Conservation (phyloP, 2,888 invertebrate species). For the Parelbella ahira region DNA sequence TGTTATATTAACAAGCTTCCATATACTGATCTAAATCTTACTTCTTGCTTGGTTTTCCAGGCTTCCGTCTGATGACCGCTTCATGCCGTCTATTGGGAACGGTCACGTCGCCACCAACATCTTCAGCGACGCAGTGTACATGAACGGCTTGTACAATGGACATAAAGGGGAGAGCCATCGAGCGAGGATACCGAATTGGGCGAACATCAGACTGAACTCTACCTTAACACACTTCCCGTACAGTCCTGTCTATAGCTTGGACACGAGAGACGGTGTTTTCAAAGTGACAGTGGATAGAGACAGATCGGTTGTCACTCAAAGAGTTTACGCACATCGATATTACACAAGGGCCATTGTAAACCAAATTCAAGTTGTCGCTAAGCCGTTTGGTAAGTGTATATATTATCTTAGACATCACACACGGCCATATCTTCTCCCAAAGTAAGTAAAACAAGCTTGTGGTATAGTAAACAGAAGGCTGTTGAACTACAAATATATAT, state of each 20-base stretch:
- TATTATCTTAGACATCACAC: too few species aligned
- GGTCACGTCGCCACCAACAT: slow-evolving; percentile 81
- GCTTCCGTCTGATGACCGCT: slow-evolving; percentile 74
- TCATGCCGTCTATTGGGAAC: slow-evolving; percentile 82
- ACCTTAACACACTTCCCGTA: slow-evolving; percentile 58
- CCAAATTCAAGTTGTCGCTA: slow-evolving; percentile 69
- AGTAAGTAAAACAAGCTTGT: too few species aligned
- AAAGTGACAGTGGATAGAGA: slow-evolving; percentile 70
- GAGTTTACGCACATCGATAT: slow-evolving; percentile 69
- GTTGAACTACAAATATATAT: too few species aligned
- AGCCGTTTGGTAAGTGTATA: slow-evolving; percentile 60
- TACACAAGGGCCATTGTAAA: slow-evolving; percentile 74
- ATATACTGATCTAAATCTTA: too few species aligned
- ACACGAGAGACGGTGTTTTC: slow-evolving; percentile 69
- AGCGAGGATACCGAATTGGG: slow-evolving; percentile 82
- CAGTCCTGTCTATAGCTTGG: slow-evolving; percentile 65
- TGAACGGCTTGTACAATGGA: slow-evolving; percentile 82
- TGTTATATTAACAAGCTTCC: too few species aligned
- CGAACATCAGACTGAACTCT: slow-evolving; percentile 74
- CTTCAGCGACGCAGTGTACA: slow-evolving; percentile 80
- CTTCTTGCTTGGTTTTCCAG: too few species aligned
- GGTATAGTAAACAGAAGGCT: too few species aligned
- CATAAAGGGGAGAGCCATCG: slow-evolving; percentile 76
- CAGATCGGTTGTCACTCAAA: slow-evolving; percentile 67
- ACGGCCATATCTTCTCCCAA: too few species aligned